Evolutionary conservation across 1,140 invertebrate species (phyloP).

Genomic region (Drosophila funebris): DNA sequence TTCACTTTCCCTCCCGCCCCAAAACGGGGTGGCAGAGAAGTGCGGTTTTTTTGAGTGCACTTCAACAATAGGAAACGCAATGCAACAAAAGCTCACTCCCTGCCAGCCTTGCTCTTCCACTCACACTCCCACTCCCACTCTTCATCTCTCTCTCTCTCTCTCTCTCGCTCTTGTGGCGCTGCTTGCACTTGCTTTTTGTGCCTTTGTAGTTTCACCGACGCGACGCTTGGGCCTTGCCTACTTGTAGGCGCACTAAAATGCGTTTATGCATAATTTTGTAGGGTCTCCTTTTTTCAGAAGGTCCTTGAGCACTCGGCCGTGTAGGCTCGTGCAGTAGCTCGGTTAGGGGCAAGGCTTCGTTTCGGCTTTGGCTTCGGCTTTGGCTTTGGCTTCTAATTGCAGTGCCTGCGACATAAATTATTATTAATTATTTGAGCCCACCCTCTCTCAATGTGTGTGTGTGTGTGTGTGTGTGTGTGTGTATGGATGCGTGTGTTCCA

Average conservation of each 20-base stretch:
- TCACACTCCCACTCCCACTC: not conserved
- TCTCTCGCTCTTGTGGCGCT: too few relatives aligned
- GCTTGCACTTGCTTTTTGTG: slow-evolving; percentile 40
- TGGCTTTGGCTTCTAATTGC: slow-evolving; percentile 57
- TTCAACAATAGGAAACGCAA: slow-evolving; percentile 70
- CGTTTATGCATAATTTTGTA: slow-evolving; percentile 79
- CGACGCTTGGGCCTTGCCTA: slow-evolving; percentile 60
- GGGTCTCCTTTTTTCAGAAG: slow-evolving; percentile 17
- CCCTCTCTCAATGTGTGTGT: slow-evolving; percentile 8
- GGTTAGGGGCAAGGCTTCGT: not conserved
- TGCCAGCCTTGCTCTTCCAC: not conserved
- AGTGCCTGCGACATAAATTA: slow-evolving; percentile 61
- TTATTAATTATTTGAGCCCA: slow-evolving; percentile 69
- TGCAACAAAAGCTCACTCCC: slow-evolving; percentile 47
- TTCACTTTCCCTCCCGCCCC: not conserved
- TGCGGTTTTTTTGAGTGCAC: slow-evolving; percentile 77
- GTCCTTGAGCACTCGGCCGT: not conserved
- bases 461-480: slow-evolving; percentile 23
- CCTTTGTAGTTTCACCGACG: slow-evolving; percentile 71
- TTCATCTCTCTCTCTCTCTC: not conserved
- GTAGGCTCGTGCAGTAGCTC: not conserved
- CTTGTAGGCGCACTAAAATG: slow-evolving; percentile 79
- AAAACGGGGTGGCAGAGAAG: slow-evolving; percentile 46
- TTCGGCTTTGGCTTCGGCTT: not conserved
- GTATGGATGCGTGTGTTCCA: slow-evolving; percentile 51